Base-by-base conservation (phyloP, 2,113 vertebrate species). In the Petromus typicus region DNA sequence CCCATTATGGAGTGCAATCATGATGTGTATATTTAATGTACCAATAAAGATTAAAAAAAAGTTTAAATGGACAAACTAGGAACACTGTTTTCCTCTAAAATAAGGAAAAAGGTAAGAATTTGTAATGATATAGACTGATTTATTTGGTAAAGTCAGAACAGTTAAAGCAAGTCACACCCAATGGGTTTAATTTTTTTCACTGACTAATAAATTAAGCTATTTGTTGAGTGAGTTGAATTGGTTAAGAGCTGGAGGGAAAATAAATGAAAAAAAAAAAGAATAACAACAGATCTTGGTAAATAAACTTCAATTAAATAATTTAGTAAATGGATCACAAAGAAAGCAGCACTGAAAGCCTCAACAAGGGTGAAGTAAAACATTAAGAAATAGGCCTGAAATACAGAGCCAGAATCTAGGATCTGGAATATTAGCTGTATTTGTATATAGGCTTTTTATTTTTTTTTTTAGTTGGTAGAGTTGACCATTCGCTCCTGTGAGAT, bases 191-290 rank as follows among this genome's bases (percentile, higher is more conserved):
- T 63, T 69, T 80, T 85, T 95, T 92, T 85, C 37, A 86, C 61
- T 79, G 76, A 90, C 69, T 92, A 37, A 56, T 48, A 94, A 81
- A 20, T 81, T 82, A 76, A 71, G 81, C 30, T 94, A 54, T 87
- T 69, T 88, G 71, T 54, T 83, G 37, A 73, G 7, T 80, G 45
- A 83, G 48, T 88, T 88, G 59, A 88, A 13, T 73, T 76, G 51
- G n/a, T 91, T 89, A 87, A 67, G 57, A 87, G 59, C 10, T 69
- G 37, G 22, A 93, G 3, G 8, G 85, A 81, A 69, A 94, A 95
- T 61, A 80, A 92, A 93, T 81, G 43, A 56, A 66, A 63, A 96
- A 81, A 64, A 63, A 96, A 81, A 64, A 22, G 32, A 91, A 54
- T 57, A 93, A 88, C 63, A 90, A 54, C 1, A 76, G 64, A 86